Evolutionary conservation across 2,113 vertebrate species (phyloP).

Genomic region (Theristicus caerulescens): DNA sequence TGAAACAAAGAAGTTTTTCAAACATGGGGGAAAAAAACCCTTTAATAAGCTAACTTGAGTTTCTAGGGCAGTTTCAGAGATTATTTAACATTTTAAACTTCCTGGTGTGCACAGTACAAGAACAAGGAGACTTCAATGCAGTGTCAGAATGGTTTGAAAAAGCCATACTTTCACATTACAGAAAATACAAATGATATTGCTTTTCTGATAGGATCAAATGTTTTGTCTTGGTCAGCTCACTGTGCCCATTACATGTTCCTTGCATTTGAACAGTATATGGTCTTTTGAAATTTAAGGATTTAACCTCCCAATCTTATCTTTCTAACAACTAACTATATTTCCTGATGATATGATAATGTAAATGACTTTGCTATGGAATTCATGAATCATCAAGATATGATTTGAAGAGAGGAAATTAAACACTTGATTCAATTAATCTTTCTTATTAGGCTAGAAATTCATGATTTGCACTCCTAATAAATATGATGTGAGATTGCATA

Average conservation of each 20-base stretch:
- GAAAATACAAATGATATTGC: neutral
- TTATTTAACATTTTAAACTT: conserved; percentile 71
- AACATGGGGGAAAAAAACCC: neutral
- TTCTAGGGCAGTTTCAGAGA: conserved; percentile 67
- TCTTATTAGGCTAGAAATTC: conserved; percentile 50
- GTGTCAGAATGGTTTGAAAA: conserved; percentile 7
- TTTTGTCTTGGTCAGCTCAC: neutral
- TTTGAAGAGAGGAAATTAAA: conserved; percentile 71
- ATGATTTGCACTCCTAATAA: conserved; percentile 56
- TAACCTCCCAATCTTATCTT: neutral
- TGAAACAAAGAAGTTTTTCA: conserved; percentile 79
- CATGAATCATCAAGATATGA: conserved; percentile 58
- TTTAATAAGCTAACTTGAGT: conserved; percentile 71
- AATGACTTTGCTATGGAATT: conserved; percentile 59
- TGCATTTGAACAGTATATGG: neutral
- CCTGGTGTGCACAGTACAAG: neutral
- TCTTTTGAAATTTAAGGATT: neutral
- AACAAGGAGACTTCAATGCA: neutral
- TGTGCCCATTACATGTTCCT: neutral
- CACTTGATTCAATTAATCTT: conserved; percentile 69
- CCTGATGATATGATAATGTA: conserved; percentile 54
- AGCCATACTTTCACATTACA: neutral
- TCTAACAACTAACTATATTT: conserved; percentile 42
- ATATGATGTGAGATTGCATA: conserved; percentile 36
- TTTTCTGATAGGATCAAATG: neutral